Evolutionary conservation across 2,888 invertebrate genomes (phyloP), one percentile per base, ranked within the genome.

Genomic region (Teleogryllus oceanicus): DNA sequence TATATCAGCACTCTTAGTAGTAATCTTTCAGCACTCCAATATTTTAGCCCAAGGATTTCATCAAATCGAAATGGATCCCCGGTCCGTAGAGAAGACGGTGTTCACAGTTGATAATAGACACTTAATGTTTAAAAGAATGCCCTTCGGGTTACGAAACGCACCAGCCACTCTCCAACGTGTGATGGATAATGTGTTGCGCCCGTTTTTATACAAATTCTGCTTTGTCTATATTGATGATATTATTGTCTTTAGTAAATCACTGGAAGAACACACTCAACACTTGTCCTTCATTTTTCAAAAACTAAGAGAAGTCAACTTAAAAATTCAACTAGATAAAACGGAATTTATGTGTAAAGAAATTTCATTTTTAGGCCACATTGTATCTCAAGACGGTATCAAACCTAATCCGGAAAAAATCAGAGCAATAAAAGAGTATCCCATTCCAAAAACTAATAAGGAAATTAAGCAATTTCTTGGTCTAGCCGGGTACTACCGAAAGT

Each of bases 121-220:
- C 24, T 24, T 3, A 24, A 24, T 24, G 24, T 24, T 24, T 24
- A 24, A 24, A 24, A 24, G 24, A 3, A 24, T 24, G 3, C 24
- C 24, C 24, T 24, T 24, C 24, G 24, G 24, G 24, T 24, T 24
- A 24, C 24, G 24, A 24, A 24, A 24, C 3, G 24, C 24, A 3
- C 24, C 24, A 24, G 24, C 24, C 24, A 24, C 24, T 24, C 2
- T 24, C 24, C 24, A 24, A 3, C 24, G 24, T 24, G 24, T 24
- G 86, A 87, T 87, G 86, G 85, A 87, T 76, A 84, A 83, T 78
- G 84, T 87, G 0, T 80, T 87, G 16, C 75, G 80, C 20, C 83
- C 81, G 0, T 74, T 84, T 12, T 82, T 82, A 62, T 81, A 81
- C 16, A 80, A 83, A 77, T 82, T 80, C 37, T 83, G 83, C 51